phyloP scores from a whole-genome alignment of 2,113 vertebrate species.

The Cochlearius cochlearius region DNA sequence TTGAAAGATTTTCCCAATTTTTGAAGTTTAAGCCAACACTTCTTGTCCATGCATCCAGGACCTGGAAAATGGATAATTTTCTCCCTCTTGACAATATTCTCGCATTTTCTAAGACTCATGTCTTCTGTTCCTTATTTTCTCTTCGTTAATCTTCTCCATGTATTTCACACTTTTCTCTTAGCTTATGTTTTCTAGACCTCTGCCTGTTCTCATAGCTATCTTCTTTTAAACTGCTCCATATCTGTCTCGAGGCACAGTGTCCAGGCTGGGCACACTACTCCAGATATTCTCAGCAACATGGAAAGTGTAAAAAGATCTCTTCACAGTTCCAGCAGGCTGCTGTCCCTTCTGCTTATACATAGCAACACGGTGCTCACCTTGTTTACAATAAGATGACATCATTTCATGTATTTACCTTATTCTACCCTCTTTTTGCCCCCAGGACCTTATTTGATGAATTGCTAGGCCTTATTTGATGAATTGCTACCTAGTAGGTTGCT shows the following conservation, averaged over 20 bases:
- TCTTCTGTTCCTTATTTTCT: background rate
- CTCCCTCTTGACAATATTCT: background rate
- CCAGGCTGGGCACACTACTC: background rate
- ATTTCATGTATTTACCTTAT: background rate
- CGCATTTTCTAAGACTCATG: background rate
- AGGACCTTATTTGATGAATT: background rate
- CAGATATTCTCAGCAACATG: background rate
- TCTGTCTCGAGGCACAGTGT: background rate
- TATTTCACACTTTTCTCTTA: background rate
- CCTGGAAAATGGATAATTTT: background rate
- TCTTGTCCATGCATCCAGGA: background rate
- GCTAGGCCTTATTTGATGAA: background rate
- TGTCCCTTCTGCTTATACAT: background rate
- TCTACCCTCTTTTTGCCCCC: background rate
- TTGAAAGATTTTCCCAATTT: background rate
- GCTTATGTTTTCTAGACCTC: background rate
- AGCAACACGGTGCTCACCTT: background rate
- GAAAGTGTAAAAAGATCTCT: background rate
- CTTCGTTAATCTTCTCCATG: background rate
- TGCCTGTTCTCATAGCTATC: background rate
- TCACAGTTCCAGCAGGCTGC: background rate
- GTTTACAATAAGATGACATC: background rate
- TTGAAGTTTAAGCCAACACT: background rate
- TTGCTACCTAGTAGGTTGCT: background rate
- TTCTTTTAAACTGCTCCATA: background rate